Conservation (phyloP, 2,797 vertebrate species). For the Gouania willdenowi region DNA sequence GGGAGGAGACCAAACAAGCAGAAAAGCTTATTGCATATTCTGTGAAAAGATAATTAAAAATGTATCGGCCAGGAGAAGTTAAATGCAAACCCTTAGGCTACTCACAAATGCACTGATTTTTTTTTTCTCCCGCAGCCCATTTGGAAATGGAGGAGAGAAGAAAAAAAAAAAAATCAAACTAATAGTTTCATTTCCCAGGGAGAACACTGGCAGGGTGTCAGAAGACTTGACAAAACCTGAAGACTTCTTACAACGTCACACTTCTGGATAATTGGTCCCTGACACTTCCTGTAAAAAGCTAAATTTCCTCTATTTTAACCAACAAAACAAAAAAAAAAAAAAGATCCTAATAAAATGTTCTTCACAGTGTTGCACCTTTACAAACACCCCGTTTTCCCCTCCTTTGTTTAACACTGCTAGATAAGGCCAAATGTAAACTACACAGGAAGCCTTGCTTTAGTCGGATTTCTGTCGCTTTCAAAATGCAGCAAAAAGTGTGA, state of each 20-base stretch:
- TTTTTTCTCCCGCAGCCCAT: slow-evolving; percentile 12
- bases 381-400: slow-evolving; percentile 42
- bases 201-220: slow-evolving; percentile 75
- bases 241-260: slow-evolving; percentile 73
- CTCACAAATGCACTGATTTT: slow-evolving; percentile 41
- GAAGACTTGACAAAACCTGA: slow-evolving; percentile 70
- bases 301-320: too few relatives aligned
- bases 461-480: slow-evolving; percentile 32
- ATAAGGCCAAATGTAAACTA: slow-evolving; percentile 36
- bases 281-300: slow-evolving; percentile 71
- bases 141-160: slow-evolving; percentile 16
- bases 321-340: not conserved
- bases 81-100: slow-evolving; percentile 53
- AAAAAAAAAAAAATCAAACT: slow-evolving; percentile 33
- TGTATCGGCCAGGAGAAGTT: slow-evolving; percentile 49
- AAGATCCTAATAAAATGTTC: slow-evolving; percentile 65
- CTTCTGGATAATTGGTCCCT: slow-evolving; percentile 68
- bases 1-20: slow-evolving; percentile 36
- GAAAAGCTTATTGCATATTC: slow-evolving; percentile 36
- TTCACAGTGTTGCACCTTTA: slow-evolving; percentile 64
- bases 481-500: slow-evolving; percentile 8
- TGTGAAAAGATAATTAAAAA: slow-evolving; percentile 58
- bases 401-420: slow-evolving; percentile 30
- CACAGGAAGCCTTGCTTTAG: slow-evolving; percentile 49
- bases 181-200: slow-evolving; percentile 65